Evolutionary conservation across 2,797 vertebrate genomes (phyloP).

Genomic region (Gallinago stenura): DNA sequence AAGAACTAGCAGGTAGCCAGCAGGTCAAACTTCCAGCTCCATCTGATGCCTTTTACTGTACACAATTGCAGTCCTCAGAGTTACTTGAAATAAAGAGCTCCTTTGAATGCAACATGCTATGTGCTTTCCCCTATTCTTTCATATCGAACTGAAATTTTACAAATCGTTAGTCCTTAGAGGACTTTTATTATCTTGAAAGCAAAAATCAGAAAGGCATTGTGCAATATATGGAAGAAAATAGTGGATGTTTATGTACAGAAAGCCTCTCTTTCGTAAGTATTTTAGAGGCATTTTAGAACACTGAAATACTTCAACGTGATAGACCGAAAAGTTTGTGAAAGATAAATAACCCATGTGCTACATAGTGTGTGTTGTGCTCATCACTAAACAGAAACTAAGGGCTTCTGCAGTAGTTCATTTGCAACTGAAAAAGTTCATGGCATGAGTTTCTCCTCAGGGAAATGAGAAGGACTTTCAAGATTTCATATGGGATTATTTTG

Average conservation of each 20-base stretch:
- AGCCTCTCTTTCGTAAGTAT: not conserved
- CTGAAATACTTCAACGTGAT: not conserved
- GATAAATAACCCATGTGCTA: not conserved
- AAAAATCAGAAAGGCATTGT: not conserved
- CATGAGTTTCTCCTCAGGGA: not conserved
- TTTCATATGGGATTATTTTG: not conserved
- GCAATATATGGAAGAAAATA: not conserved
- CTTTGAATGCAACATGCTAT: not conserved
- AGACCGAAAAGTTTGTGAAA: constrained; percentile 13
- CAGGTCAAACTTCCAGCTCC: not conserved
- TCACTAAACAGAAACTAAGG: not conserved
- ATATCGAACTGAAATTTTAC: not conserved
- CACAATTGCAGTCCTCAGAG: not conserved
- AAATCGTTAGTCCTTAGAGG: not conserved
- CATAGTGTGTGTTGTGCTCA: not conserved
- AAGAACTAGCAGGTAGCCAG: not conserved
- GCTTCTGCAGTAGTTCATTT: not conserved
- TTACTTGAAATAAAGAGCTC: not conserved
- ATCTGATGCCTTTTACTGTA: not conserved
- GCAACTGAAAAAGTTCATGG: not conserved
- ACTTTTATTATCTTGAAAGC: not conserved
- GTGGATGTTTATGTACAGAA: not conserved
- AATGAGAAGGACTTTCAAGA: not conserved
- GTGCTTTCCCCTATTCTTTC: not conserved
- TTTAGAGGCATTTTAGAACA: not conserved